These are phyloP conservation scores for Montipora foliosa DNA, from an alignment of 64 coral and sea anemone species.

Conservation along the genomic window DNA sequence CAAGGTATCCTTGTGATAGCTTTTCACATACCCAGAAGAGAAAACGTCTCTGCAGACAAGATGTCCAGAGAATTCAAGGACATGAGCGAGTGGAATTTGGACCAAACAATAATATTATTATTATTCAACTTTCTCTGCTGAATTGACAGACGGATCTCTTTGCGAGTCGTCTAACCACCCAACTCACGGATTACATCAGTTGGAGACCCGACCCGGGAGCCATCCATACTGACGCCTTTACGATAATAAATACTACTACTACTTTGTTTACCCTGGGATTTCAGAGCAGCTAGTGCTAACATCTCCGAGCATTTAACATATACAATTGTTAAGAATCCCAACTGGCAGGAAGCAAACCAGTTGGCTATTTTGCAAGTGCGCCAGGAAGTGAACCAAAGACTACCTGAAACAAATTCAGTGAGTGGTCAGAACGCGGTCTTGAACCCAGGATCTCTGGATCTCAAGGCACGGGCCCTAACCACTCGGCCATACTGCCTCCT, in stretches of 20 bases:
- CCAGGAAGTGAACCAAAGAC: not conserved
- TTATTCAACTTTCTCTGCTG: not conserved
- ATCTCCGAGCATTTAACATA: no score
- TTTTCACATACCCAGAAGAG: constrained; percentile 15
- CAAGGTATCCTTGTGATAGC: not conserved
- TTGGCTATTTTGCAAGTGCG: not conserved
- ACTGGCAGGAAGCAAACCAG: no score
- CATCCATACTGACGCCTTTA: constrained; percentile 36
- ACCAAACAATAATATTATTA: not conserved
- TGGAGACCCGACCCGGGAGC: constrained; percentile 54
- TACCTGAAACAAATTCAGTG: not conserved
- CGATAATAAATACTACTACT: not conserved
- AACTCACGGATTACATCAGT: constrained; percentile 26
- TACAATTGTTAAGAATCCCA: no score
- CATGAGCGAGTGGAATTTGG: not conserved
- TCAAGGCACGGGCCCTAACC: no score
- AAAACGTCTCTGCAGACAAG: constrained; percentile 18
- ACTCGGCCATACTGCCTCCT: no score
- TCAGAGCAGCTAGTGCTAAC: no score
- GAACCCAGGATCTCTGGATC: no score
- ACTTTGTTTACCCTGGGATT: not conserved
- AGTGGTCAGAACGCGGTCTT: no score
- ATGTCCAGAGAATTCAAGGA: not conserved
- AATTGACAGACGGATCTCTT: constrained; percentile 6
- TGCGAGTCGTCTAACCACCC: constrained; percentile 31